These are phyloP conservation scores for Balaenoptera acutorostrata DNA, from an alignment of 2,113 vertebrate species.

Conservation along the genomic window DNA sequence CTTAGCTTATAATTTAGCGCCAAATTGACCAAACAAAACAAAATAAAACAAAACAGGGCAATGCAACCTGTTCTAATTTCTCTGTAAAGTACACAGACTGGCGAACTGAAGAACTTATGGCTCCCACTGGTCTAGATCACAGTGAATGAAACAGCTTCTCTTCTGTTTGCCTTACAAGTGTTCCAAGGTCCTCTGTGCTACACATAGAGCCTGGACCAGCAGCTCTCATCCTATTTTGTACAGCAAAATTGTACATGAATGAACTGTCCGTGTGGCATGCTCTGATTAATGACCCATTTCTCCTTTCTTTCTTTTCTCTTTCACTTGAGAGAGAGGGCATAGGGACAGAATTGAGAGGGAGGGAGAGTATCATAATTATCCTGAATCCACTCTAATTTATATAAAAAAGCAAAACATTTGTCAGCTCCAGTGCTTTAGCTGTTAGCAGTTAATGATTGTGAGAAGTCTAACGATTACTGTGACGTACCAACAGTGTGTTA, in stretches of 20 bases:
- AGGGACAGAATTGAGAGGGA: background rate
- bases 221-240: background rate
- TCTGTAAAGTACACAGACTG: background rate
- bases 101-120: background rate
- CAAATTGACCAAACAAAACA: background rate
- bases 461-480: background rate
- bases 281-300: background rate
- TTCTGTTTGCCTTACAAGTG: background rate
- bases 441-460: background rate
- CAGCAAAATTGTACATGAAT: background rate
- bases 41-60: background rate
- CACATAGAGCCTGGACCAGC: fast-evolving
- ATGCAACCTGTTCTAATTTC: background rate
- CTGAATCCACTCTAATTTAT: background rate
- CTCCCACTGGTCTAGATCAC: background rate
- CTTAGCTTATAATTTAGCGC: background rate
- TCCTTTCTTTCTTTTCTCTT: background rate
- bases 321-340: background rate
- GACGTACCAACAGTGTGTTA: background rate
- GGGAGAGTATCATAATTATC: background rate
- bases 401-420: background rate
- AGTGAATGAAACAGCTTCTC: background rate
- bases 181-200: background rate
- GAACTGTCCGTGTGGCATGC: background rate
- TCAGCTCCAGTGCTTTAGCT: background rate